Conservation (phyloP, 2,888 invertebrate species). For the Hedya salicella region DNA sequence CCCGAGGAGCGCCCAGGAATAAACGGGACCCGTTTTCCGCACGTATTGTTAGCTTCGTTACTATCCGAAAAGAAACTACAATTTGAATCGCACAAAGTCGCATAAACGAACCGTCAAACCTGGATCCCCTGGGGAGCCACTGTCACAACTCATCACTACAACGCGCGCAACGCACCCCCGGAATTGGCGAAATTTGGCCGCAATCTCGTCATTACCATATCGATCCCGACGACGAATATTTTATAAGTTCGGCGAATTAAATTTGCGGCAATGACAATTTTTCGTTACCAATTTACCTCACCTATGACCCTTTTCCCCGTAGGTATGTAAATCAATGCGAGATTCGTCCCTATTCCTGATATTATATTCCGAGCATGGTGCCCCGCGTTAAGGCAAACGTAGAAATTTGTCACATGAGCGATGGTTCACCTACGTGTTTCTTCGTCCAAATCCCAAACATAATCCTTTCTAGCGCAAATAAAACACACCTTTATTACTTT, state of each 20-base stretch:
- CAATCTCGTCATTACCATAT: constrained; percentile 32
- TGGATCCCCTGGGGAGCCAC: constrained; percentile 64
- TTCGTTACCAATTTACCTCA: constrained; percentile 38
- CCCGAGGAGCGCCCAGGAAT: constrained; percentile 69
- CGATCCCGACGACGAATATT: constrained; percentile 25
- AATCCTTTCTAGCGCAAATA: constrained; percentile 78
- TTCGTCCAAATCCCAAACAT: constrained; percentile 82
- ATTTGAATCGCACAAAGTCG: constrained; percentile 77
- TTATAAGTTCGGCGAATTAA: constrained; percentile 21
- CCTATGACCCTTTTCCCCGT: constrained; percentile 55
- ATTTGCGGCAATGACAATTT: constrained; percentile 33
- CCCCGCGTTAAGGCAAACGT: constrained; percentile 83
- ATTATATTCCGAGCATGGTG: constrained; percentile 83
- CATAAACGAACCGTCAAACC: constrained; percentile 80
- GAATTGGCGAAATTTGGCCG: constrained; percentile 26
- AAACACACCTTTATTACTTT: constrained; percentile 85
- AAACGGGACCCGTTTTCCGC: constrained; percentile 71
- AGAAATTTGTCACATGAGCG: constrained; percentile 86
- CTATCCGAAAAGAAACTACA: constrained; percentile 74
- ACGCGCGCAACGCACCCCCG: constrained; percentile 12
- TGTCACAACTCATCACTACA: constrained; percentile 64
- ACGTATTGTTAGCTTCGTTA: constrained; percentile 82
- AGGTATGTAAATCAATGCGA: constrained; percentile 82
- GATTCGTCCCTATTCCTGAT: constrained; percentile 68
- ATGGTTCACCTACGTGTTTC: constrained; percentile 85